Percentiles rank a stretch among this genome's conserved stretches.
Conservation (phyloP, 2,113 vertebrate genomes). For the Sciurus niger region DNA sequence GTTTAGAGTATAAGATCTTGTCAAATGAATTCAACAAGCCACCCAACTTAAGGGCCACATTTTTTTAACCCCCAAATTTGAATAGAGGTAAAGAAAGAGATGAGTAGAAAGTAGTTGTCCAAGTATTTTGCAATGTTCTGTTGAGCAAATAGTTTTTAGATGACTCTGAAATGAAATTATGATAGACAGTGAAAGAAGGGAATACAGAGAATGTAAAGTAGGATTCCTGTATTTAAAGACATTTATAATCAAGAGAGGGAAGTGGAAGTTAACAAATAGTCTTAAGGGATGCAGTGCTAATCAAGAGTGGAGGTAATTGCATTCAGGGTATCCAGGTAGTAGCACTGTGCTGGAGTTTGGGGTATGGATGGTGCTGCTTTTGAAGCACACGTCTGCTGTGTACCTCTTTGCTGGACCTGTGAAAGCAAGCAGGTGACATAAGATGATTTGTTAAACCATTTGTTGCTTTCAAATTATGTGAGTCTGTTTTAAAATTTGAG, state of each 20-base stretch:
- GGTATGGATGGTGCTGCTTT: neutral
- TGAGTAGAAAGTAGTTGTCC: neutral
- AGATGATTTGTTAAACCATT: neutral
- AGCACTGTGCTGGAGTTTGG: neutral
- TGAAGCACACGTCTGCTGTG: neutral
- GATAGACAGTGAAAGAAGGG: neutral
- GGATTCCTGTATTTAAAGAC: neutral
- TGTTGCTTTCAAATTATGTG: neutral
- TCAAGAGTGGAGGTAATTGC: neutral
- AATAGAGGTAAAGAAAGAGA: neutral
- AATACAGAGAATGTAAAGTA: neutral
- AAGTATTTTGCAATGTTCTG: neutral
- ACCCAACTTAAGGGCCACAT: neutral
- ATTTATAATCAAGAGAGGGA: neutral
- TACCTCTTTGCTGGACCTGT: neutral
- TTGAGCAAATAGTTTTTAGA: neutral
- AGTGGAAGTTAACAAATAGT: rapidly evolving
- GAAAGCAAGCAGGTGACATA: neutral
- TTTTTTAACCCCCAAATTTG: neutral
- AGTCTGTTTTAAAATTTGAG: neutral
- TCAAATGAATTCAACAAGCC: neutral
- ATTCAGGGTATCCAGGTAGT: neutral
- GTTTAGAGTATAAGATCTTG: neutral
- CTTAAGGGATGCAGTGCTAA: neutral
- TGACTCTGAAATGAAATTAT: neutral